Evolutionary conservation across 2,113 vertebrate species (phyloP).

Genomic region (Alethe diademata): DNA sequence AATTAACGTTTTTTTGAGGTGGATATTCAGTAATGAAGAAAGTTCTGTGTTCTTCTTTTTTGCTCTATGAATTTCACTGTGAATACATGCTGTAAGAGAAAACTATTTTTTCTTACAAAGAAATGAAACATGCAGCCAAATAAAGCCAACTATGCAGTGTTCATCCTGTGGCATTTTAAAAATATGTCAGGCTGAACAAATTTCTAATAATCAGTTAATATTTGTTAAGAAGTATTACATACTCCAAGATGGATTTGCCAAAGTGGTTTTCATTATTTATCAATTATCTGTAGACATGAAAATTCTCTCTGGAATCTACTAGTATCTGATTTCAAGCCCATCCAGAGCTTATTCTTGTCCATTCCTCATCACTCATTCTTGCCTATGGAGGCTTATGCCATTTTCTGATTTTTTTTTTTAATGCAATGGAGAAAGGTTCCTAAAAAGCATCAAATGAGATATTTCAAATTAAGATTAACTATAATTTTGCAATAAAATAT

Average conservation of each 20-base stretch:
- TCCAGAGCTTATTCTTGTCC: neutral
- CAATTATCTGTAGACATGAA: neutral
- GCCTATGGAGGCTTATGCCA: neutral
- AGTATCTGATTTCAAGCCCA: neutral
- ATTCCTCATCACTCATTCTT: neutral
- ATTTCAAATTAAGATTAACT: neutral
- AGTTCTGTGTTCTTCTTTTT: neutral
- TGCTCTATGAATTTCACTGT: neutral
- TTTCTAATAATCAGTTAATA: neutral
- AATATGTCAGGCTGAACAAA: neutral
- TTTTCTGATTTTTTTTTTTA: neutral
- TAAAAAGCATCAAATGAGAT: neutral
- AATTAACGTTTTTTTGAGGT: neutral
- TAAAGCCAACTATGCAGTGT: neutral
- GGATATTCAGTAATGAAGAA: neutral
- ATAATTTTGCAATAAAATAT: neutral
- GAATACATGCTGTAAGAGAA: neutral
- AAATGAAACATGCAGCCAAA: neutral
- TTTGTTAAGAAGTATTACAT: neutral
- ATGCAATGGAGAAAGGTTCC: neutral
- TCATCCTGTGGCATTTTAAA: neutral
- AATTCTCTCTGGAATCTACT: neutral
- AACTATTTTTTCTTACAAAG: neutral
- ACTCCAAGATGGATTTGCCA: neutral
- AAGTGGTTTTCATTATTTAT: neutral